These are phyloP conservation scores for Pinctada fucata DNA, from an alignment of 2,888 invertebrate genomes.

Conservation along the genomic window DNA sequence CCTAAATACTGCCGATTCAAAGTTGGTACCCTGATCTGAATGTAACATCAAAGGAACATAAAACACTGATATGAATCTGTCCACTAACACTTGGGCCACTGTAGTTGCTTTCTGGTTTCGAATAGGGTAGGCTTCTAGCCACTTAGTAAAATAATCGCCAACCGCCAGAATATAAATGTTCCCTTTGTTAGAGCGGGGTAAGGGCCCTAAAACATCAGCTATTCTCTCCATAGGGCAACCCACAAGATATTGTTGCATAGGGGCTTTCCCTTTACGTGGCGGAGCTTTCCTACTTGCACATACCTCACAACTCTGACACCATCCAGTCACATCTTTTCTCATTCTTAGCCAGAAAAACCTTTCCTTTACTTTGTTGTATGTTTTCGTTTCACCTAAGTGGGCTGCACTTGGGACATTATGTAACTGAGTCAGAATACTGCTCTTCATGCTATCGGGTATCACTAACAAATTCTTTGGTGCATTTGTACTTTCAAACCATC, in stretches of 20 bases:
- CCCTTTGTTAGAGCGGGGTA: too few species aligned
- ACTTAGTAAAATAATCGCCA: slow-evolving; percentile 36
- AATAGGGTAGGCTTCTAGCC: slow-evolving; percentile 31
- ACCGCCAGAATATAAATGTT: slow-evolving; percentile 36
- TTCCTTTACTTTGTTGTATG: background rate
- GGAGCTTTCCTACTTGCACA: background rate
- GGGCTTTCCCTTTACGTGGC: background rate
- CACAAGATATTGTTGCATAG: background rate
- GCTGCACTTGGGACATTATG: background rate
- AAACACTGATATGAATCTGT: slow-evolving; percentile 15
- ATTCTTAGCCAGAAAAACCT: background rate
- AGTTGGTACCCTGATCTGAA: slow-evolving; percentile 31
- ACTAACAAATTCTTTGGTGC: background rate
- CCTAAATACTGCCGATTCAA: slow-evolving; percentile 24
- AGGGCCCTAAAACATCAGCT: too few species aligned
- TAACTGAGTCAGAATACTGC: background rate
- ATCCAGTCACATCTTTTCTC: background rate
- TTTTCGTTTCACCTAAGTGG: background rate
- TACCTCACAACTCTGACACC: background rate
- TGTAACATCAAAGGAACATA: slow-evolving; percentile 33
- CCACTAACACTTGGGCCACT: too few species aligned
- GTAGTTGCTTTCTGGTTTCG: slow-evolving; percentile 27
- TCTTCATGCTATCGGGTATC: background rate
- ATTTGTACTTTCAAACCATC: background rate
- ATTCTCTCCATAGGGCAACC: slow-evolving; percentile 31